Base-by-base conservation (phyloP, 1,140 invertebrate species). In the Micrasema longulum region DNA sequence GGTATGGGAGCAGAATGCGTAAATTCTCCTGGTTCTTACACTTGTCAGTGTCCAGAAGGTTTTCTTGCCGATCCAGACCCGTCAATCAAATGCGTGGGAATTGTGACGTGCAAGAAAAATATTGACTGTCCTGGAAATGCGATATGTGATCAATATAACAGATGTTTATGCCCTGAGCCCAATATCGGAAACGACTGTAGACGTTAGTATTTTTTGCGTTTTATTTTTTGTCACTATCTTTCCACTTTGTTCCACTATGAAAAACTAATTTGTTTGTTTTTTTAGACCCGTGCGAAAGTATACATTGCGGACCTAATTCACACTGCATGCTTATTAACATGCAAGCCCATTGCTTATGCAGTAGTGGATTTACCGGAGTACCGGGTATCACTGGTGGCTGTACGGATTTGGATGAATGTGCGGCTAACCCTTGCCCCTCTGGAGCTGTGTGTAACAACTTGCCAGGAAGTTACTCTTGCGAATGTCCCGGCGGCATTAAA, bases 101-200 rank as follows among this genome's bases (percentile, higher is more conserved):
- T 95, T 62, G 89, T 95, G 1, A 91, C 89, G 11, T 97, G 95
- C 78, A 85, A 87, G 35, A 79, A 79, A 3, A 90, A 94, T 75
- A 86, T 87, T 48, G 92, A 96, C 71, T 97, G 95, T 81, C 94
- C 94, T 20, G 94, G 94, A 76, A 96, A 96, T 85, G 90, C 94
- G n/a, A 86, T 95, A 75, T 97, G 95, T 78, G 91, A 95, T 78
- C 77, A 83, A 2, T 87, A 90, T 66, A 89, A 90, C 68, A 88
- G 91, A 75, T 97, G 95, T 79, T 81, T 95, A 16, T 97, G 95
- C 80, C 95, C 94, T 2, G 93, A 95, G 77, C 95, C 95, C 0
- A 96, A 96, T 78, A 86, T 95, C 77, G 95, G 95, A 77, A 94
- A 95, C 74, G 93, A 96, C 80, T 97, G 95, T 76, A 89, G 94